Conservation (phyloP, 2,113 vertebrate genomes). For the Scophthalmus maximus region DNA sequence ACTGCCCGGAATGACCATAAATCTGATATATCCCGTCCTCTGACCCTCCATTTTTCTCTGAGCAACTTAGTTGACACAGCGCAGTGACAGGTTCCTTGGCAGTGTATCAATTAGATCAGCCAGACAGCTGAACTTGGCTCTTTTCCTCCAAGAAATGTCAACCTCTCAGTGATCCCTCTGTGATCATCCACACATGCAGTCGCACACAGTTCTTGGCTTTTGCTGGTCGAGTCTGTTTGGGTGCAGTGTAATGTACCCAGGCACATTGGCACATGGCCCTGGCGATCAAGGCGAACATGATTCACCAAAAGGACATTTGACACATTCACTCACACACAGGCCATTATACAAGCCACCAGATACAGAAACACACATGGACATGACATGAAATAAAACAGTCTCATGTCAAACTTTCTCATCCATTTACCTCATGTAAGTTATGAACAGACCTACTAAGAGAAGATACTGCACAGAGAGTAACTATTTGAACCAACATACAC, state of each 20-base stretch:
- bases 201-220: not conserved
- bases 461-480: not conserved
- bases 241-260: conserved; percentile 17
- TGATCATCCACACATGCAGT: conserved; percentile 6
- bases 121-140: conserved; percentile 46
- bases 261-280: conserved; percentile 21
- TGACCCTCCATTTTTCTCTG: conserved; percentile 7
- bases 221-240: not conserved
- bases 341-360: no score
- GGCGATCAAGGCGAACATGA: conserved; percentile 1
- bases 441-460: not conserved
- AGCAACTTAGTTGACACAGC: conserved; percentile 23
- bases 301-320: conserved; percentile 11
- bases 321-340: not conserved
- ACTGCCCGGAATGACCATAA: conserved; percentile 17
- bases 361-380: no score
- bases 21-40: conserved; percentile 25
- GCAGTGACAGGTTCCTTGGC: conserved; percentile 42
- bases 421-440: no score
- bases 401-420: no score
- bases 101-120: conserved; percentile 57
- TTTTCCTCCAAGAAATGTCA: conserved; percentile 45
- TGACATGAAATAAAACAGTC: no score
- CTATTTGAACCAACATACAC: not conserved
- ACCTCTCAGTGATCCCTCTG: conserved; percentile 38